A percentile compares a stretch with the other conserved stretches of the same genome.
These are phyloP conservation scores for Lissocephala sabroskyi DNA, from an alignment of 2,888 invertebrate genomes.

Conservation along the genomic window DNA sequence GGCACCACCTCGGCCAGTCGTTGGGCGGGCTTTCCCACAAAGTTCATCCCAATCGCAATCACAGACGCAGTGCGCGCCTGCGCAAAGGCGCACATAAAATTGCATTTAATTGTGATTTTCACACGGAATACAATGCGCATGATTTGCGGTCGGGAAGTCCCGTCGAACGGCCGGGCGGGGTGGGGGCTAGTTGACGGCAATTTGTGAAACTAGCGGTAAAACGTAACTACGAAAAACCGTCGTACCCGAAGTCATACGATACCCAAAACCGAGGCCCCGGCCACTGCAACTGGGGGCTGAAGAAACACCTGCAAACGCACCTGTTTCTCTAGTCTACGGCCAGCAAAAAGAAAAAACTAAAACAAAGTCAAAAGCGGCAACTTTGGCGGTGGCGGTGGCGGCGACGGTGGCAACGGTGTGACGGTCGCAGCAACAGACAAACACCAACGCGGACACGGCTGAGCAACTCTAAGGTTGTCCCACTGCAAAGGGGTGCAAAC, in stretches of 20 bases:
- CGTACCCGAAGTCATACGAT: slow-evolving; percentile 13
- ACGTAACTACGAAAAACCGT: slow-evolving; percentile 52
- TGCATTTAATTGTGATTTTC: slow-evolving; percentile 70
- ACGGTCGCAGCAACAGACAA: no score
- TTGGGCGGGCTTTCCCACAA: no score
- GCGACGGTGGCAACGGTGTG: no score
- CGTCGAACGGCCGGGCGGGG: not conserved
- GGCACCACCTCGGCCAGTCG: no score
- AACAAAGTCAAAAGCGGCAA: slow-evolving; percentile 48
- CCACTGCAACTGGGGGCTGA: slow-evolving; percentile 57
- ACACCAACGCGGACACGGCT: slow-evolving; percentile 52
- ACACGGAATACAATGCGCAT: slow-evolving; percentile 66
- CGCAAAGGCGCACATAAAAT: slow-evolving; percentile 54
- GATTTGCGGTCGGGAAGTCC: slow-evolving; percentile 1
- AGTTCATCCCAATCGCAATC: no score
- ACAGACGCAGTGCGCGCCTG: slow-evolving; percentile 1
- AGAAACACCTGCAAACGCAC: slow-evolving; percentile 70
- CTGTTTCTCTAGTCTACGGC: slow-evolving; percentile 62
- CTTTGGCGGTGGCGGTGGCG: no score
- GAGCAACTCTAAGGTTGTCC: slow-evolving; percentile 42
- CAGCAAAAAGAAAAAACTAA: slow-evolving; percentile 45
- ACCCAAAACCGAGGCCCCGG: slow-evolving; percentile 7
- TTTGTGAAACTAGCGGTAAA: slow-evolving; percentile 64
- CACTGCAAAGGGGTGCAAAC: not conserved
- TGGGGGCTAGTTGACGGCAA: slow-evolving; percentile 30